Conservation (phyloP, 2,888 invertebrate species). For the Tetranychus truncatus region DNA sequence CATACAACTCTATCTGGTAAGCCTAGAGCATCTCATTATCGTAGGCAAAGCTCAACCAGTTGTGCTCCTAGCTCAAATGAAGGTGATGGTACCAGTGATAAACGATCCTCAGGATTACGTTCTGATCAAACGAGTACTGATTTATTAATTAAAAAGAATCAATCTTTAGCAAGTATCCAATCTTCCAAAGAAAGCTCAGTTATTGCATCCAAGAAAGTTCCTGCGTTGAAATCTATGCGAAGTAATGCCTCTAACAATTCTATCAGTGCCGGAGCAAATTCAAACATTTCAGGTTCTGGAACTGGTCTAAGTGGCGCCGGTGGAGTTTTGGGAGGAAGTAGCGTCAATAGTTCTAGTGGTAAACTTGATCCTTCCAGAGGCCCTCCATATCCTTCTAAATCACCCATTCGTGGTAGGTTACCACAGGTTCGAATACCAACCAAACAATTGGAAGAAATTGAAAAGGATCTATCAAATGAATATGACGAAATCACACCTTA, state of each 20-base stretch:
- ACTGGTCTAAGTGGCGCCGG: background rate
- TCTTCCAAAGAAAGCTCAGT: background rate
- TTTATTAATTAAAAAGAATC: constrained; percentile 7
- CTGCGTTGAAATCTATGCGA: background rate
- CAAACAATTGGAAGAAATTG: constrained; percentile 4
- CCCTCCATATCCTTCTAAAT: background rate
- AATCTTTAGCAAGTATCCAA: constrained; percentile 10
- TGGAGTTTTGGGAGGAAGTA: background rate
- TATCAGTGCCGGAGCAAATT: background rate
- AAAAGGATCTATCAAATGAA: constrained; percentile 13
- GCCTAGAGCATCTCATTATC: background rate
- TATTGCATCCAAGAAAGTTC: background rate
- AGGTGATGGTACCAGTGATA: background rate
- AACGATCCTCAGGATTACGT: background rate
- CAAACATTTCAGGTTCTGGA: background rate
- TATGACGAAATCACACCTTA: constrained; percentile 27
- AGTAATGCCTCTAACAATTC: background rate
- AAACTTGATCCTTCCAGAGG: background rate
- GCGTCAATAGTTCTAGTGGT: background rate
- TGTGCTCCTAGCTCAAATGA: constrained; percentile 6
- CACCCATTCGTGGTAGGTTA: constrained; percentile 4
- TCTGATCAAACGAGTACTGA: background rate
- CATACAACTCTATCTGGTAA: constrained; percentile 10
- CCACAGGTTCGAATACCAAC: constrained; percentile 8
- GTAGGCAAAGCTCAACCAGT: background rate